phyloP scores from a whole-genome alignment of 2,113 vertebrate genomes.

The Oncorhynchus nerka region DNA sequence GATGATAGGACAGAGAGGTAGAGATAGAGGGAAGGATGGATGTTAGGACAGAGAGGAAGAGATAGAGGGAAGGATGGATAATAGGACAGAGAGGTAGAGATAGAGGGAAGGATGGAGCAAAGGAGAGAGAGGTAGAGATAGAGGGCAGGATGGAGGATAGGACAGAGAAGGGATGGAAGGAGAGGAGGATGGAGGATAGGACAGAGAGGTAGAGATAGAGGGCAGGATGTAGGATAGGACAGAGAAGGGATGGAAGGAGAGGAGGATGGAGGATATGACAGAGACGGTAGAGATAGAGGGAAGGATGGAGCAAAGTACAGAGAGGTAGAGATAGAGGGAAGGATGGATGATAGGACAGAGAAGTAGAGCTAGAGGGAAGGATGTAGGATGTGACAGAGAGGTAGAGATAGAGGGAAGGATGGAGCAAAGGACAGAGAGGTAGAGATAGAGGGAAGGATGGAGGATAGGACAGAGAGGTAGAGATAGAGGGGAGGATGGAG shows the following conservation, averaged over 20 bases:
- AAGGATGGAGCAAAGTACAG: background rate
- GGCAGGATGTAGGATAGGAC: background rate
- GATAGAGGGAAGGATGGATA: accelerated
- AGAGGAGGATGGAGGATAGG: background rate
- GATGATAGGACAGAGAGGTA: too few relatives aligned
- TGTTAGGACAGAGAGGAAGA: too few relatives aligned
- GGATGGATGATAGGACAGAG: too few relatives aligned
- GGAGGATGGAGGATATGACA: background rate
- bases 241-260: too few relatives aligned
- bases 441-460: too few relatives aligned
- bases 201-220: background rate
- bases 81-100: background rate
- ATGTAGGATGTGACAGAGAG: background rate
- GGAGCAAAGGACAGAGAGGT: background rate
- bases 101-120: background rate
- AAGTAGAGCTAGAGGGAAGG: background rate
- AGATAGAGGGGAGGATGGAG: too few relatives aligned
- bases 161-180: background rate
- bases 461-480: too few relatives aligned
- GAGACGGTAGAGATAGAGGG: background rate
- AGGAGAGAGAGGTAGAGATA: too few relatives aligned
- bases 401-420: background rate
- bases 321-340: background rate
- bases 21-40: too few relatives aligned
- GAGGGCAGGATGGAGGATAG: background rate